These are phyloP conservation scores for Trypoxylus dichotomus DNA, from an alignment of 1,140 invertebrate species.

Conservation along the genomic window DNA sequence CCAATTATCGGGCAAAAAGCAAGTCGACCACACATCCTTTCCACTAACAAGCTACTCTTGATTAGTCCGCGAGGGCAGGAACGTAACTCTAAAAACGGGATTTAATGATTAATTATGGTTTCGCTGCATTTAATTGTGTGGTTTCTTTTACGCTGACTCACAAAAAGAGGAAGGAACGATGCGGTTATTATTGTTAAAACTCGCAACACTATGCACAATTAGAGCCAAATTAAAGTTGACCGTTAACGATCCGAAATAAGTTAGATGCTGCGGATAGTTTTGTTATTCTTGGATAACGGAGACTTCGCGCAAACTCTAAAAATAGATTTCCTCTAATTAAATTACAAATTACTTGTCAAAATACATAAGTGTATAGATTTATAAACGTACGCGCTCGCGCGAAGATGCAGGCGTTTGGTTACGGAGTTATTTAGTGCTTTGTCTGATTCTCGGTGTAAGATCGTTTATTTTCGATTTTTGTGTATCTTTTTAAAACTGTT, in stretches of 20 bases:
- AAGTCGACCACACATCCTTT: conserved; percentile 40
- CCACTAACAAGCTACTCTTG: conserved; percentile 40
- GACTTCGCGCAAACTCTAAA: conserved; percentile 12
- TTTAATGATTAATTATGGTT: conserved; percentile 26
- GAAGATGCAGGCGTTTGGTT: conserved; percentile 4
- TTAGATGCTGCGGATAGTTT: neutral
- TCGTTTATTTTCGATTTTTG: neutral
- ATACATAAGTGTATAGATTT: conserved; percentile 24
- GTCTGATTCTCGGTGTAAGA: neutral
- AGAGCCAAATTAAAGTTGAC: conserved; percentile 11
- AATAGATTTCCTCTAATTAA: conserved; percentile 15
- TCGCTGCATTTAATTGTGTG: conserved; percentile 5
- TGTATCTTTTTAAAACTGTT: neutral
- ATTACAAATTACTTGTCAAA: conserved; percentile 24
- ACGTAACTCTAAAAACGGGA: neutral
- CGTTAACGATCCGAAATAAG: neutral
- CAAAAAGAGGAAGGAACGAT: neutral
- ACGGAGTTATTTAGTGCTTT: conserved; percentile 19
- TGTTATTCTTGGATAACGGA: neutral
- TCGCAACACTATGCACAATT: conserved; percentile 13
- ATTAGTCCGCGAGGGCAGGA: conserved; percentile 31
- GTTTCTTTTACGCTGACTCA: neutral
- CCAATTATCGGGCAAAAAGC: conserved; percentile 40
- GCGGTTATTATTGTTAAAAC: conserved; percentile 8
- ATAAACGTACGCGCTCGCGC: conserved; percentile 7